Evolutionary conservation across 2,113 vertebrate genomes (phyloP).

Genomic region (Elephas maximus): DNA sequence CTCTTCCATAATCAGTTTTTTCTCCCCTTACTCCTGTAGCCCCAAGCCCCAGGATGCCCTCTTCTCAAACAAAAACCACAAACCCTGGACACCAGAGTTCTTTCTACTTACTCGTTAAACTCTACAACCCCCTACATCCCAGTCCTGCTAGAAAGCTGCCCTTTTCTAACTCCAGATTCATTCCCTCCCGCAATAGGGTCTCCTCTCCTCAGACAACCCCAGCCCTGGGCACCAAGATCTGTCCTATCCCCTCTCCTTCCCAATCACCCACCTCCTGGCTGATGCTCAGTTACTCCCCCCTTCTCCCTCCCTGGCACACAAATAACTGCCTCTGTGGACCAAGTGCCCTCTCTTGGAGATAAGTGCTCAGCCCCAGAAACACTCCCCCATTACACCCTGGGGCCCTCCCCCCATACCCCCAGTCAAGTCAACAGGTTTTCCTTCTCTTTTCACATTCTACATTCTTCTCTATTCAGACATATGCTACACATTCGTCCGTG

Average conservation of each 20-base stretch:
- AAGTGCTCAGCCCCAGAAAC: constrained; percentile 6
- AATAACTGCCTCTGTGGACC: background rate
- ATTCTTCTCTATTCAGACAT: background rate
- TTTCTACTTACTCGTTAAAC: background rate
- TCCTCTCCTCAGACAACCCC: background rate
- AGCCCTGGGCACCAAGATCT: background rate
- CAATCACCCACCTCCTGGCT: background rate
- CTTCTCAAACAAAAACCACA: constrained; percentile 44
- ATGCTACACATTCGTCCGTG: background rate
- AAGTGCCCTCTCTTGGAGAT: background rate
- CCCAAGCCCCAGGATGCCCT: background rate
- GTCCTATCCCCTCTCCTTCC: background rate
- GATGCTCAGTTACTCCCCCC: background rate
- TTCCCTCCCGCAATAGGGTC: background rate
- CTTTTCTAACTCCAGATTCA: background rate
- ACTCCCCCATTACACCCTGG: background rate
- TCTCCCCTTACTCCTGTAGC: background rate
- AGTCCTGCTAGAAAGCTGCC: background rate
- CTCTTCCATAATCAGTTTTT: background rate
- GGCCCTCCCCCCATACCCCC: background rate
- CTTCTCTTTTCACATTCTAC: background rate
- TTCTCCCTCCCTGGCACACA: background rate
- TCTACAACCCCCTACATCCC: background rate
- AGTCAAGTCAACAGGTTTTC: constrained; percentile 53
- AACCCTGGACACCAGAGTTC: background rate